phyloP scores from a whole-genome alignment of 1,140 invertebrate genomes.

The Trichonephila clavipes region DNA sequence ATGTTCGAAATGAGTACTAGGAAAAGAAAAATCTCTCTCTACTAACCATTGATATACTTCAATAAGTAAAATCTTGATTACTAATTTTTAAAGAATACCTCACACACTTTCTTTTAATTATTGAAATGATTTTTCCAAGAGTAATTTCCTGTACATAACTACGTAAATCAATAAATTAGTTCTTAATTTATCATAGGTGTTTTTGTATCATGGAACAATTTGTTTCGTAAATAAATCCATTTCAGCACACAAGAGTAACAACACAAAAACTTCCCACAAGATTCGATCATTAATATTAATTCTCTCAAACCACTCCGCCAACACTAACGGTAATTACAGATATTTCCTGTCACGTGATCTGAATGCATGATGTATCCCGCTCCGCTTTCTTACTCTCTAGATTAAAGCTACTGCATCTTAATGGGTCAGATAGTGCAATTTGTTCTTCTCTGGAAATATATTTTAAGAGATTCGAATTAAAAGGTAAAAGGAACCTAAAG shows the following conservation, averaged over 20 bases:
- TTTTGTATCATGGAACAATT: neutral
- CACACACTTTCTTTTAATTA: neutral
- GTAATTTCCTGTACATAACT: neutral
- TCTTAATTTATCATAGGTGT: conserved; percentile 2
- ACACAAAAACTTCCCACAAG: conserved; percentile 18
- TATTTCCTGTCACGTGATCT: conserved; percentile 55
- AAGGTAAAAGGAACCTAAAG: no score
- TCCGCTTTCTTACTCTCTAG: neutral
- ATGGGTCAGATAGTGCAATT: neutral
- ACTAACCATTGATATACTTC: neutral
- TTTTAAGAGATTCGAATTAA: no score
- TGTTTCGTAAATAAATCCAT: conserved; percentile 12
- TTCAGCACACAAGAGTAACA: neutral
- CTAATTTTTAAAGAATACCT: no score
- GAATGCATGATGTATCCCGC: neutral
- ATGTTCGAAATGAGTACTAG: neutral
- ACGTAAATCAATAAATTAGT: neutral
- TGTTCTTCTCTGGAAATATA: neutral
- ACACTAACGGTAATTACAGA: conserved; percentile 32
- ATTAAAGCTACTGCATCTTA: neutral
- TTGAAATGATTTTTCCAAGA: neutral
- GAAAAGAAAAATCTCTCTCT: neutral
- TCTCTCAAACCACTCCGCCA: conserved; percentile 53
- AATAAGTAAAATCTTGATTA: neutral
- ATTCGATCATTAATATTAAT: conserved; percentile 67